Percentiles rank a stretch among this genome's conserved stretches.
phyloP scores from a whole-genome alignment of 2,113 vertebrate genomes.

The Haemorhous mexicanus region DNA sequence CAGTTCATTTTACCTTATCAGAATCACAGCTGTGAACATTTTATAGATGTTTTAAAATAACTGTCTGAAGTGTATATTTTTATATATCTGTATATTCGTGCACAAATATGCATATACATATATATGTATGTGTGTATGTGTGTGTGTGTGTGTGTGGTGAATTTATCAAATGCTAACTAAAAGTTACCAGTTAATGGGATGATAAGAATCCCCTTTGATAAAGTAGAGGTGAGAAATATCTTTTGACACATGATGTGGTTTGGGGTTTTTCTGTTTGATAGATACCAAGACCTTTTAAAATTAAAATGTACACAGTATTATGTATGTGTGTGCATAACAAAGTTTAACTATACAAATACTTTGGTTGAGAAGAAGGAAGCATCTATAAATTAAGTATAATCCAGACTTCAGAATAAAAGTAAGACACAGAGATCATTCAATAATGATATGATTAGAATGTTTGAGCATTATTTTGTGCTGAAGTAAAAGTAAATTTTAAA shows the following conservation, averaged over 20 bases:
- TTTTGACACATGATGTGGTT: not conserved
- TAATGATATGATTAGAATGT: not conserved
- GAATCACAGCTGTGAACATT: not conserved
- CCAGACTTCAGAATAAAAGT: not conserved
- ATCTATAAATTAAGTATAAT: not conserved
- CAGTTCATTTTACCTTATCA: not conserved
- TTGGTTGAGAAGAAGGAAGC: not conserved
- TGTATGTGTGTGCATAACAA: not conserved
- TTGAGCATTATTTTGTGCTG: not conserved
- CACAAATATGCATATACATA: not conserved
- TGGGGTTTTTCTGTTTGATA: not conserved
- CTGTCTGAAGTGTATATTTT: not conserved
- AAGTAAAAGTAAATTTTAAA: not conserved
- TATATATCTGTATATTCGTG: too few species aligned
- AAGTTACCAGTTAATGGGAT: not conserved
- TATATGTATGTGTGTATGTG: fast-evolving
- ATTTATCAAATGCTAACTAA: not conserved
- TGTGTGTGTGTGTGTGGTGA: not conserved
- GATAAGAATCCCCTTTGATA: not conserved
- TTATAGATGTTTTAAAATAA: not conserved
- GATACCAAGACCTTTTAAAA: not conserved
- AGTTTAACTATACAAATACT: not conserved
- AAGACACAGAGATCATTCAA: not conserved
- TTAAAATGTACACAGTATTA: not conserved
- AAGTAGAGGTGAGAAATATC: not conserved